Base-by-base conservation (phyloP, 2,888 invertebrate genomes). In the Brachyptera putata region DNA sequence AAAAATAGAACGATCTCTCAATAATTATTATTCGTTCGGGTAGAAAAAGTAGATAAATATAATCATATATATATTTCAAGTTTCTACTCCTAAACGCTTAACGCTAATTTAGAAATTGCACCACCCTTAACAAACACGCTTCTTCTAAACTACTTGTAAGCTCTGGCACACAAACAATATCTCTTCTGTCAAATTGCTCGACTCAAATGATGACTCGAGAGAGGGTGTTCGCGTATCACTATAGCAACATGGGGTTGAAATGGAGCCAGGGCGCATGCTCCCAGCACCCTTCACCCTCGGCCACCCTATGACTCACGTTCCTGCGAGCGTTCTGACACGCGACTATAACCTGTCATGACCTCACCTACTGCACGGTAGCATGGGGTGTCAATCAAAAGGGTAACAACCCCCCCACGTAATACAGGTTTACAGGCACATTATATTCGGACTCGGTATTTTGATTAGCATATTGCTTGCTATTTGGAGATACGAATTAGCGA, bases 1-100 rank as follows among this genome's bases (percentile, higher is more conserved):
- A 46, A 46, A 24, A 46, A 46, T 46, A 46, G 46, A 46, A 46
- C 46, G 46, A 46, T 46, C 46, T 46, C 46, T 46, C 24, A 46
- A 13, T 21, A 46, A 46, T 24, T n/a, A n/a, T n/a, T 46, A 22
- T 46, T 46, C 46, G 46, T 46, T 46, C 46, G 46, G 22, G 22
- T n/a, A 46, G 22, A 21, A 46, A 18, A 43, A 21, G 21, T 21
- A 43, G 3, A 43, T 18, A 39, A n/a, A 39, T 39, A 39, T 14
- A 43, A 4, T n/a, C 43, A 37, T 37, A 37, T 14, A 37, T n/a
- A 37, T 37, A 13, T 37, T 37, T 37, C 16, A 16, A 3, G 16
- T 5, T 37, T 3, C 39, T 5, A 16, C 14, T 16, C 14, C 11
- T 34, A 16, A 3, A 16, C 13, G 39, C 9, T 11, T 34, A 34